Evolutionary conservation across 2,797 vertebrate species (phyloP).

Genomic region (Ctenopoma multispine): DNA sequence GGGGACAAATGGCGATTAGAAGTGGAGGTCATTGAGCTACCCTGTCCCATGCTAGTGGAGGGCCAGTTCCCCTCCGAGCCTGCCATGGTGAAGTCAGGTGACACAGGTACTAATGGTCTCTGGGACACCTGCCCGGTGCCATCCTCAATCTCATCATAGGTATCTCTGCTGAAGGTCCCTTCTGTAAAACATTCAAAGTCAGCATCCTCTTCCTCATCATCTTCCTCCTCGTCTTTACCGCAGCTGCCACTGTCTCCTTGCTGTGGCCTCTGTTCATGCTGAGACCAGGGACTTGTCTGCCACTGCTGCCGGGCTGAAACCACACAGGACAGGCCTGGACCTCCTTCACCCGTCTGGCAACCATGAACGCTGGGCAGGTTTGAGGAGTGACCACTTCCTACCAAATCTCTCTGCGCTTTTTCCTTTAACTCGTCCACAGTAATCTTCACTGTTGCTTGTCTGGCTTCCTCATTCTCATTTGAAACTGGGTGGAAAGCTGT

Average conservation of each 20-base stretch:
- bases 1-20: constrained; percentile 71
- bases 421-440: constrained; percentile 54
- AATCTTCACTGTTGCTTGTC: constrained; percentile 23
- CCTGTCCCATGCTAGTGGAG: constrained; percentile 45
- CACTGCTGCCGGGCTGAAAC: constrained; percentile 84
- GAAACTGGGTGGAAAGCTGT: constrained; percentile 56
- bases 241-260: constrained; percentile 66
- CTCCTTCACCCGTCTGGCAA: constrained; percentile 28
- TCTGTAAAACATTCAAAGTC: constrained; percentile 84
- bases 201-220: constrained; percentile 82
- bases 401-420: constrained; percentile 43
- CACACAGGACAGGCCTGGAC: constrained; percentile 46
- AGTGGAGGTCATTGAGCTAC: constrained; percentile 59
- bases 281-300: constrained; percentile 83
- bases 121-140: constrained; percentile 84
- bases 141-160: constrained; percentile 83
- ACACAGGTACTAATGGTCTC: constrained; percentile 76
- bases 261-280: constrained; percentile 59
- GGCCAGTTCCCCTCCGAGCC: constrained; percentile 76
- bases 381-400: constrained; percentile 19
- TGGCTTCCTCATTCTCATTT: constrained; percentile 15
- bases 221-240: constrained; percentile 66
- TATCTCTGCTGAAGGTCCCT: constrained; percentile 76
- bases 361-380: constrained; percentile 14
- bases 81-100: constrained; percentile 74